phyloP scores from a whole-genome alignment of 2,113 vertebrate species.

The Salvelinus namaycush region DNA sequence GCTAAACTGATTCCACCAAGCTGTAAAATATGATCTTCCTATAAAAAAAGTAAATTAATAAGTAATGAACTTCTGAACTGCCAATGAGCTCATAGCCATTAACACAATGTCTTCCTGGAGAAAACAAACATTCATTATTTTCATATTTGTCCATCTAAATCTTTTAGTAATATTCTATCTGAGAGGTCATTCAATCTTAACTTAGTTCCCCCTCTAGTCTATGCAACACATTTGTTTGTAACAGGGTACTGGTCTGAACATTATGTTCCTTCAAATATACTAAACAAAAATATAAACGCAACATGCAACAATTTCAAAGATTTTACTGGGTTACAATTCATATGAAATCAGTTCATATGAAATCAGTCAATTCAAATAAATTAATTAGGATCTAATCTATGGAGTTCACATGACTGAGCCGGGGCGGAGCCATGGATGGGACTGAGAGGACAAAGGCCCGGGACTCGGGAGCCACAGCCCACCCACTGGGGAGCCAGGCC shows the following conservation, averaged over 20 bases:
- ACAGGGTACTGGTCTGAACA: background rate
- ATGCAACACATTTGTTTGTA: background rate
- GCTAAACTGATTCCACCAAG: conserved; percentile 11
- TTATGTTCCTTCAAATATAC: background rate
- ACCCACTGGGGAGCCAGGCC: too few relatives aligned
- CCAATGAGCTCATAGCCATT: conserved; percentile 37
- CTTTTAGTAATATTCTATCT: conserved; percentile 31
- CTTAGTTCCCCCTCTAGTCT: background rate
- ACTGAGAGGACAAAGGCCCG: too few relatives aligned
- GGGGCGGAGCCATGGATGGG: too few relatives aligned
- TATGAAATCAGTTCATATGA: too few relatives aligned
- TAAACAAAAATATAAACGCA: too few relatives aligned
- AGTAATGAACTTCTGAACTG: conserved; percentile 20
- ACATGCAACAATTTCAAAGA: too few relatives aligned
- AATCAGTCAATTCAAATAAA: too few relatives aligned
- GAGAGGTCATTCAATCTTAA: background rate
- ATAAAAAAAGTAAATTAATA: conserved; percentile 37
- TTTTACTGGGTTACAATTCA: too few relatives aligned
- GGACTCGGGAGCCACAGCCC: too few relatives aligned
- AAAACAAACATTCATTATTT: conserved; percentile 29
- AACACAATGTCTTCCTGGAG: conserved; percentile 31
- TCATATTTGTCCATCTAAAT: conserved; percentile 26
- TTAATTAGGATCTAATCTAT: too few relatives aligned
- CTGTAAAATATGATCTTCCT: conserved; percentile 35
- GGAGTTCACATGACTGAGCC: too few relatives aligned